Evolutionary conservation across 37 sponge, comb jelly and placozoan species (phyloP).

Genomic region (Cladorhizidae sp.): DNA sequence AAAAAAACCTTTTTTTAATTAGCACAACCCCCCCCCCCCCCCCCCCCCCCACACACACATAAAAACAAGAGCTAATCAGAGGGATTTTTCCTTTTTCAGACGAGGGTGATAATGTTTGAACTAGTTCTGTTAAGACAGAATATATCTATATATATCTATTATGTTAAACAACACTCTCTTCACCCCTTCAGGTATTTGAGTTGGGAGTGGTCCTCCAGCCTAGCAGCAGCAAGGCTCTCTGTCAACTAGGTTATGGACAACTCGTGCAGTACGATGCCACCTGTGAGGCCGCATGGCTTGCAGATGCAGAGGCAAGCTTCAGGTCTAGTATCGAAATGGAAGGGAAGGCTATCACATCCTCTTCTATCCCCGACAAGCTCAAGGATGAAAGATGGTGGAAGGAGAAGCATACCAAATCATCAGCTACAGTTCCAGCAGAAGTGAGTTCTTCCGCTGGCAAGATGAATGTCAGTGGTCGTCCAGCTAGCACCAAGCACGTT

Average conservation of each 20-base stretch:
- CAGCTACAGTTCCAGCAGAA: slow-evolving; percentile 24
- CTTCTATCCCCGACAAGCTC: slow-evolving; percentile 61
- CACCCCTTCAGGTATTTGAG: slow-evolving; percentile 70
- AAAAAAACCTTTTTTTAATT: no score
- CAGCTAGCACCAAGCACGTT: not conserved
- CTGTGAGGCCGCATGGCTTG: slow-evolving; percentile 35
- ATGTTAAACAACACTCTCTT: no score
- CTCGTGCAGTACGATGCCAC: slow-evolving; percentile 73
- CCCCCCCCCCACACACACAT: no score
- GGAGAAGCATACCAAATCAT: not conserved
- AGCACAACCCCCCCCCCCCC: no score
- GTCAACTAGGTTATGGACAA: slow-evolving; percentile 84
- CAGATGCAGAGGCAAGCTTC: slow-evolving; percentile 83
- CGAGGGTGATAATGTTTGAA: no score
- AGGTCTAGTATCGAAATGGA: slow-evolving; percentile 81
- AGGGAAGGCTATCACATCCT: slow-evolving; percentile 52
- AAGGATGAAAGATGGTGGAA: slow-evolving; percentile 85
- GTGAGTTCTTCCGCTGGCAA: no score
- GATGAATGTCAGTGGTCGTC: slow-evolving; percentile 27
- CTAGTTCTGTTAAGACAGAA: no score
- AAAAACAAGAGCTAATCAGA: no score
- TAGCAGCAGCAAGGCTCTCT: slow-evolving; percentile 78
- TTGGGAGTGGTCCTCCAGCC: slow-evolving; percentile 75
- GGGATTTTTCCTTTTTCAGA: no score
- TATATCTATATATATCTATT: no score